Base-by-base conservation (phyloP, 2,888 invertebrate species). In the Zonitis immaculata region DNA sequence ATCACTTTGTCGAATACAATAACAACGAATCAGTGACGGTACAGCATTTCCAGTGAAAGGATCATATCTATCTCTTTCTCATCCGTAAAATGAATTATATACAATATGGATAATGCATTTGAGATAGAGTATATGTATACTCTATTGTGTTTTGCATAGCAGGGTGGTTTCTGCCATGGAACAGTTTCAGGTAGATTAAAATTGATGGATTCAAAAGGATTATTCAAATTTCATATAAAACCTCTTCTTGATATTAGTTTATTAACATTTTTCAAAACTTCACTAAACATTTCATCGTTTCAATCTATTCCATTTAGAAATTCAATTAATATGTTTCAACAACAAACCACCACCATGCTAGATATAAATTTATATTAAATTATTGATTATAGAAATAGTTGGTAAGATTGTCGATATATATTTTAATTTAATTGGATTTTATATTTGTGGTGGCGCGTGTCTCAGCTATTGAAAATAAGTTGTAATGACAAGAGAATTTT, bases 1-100 rank as follows among this genome's bases (percentile, higher is more conserved):
- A 69, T 69, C 68, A 67, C 18, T 58, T 56, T 54, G 22, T 49
- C 57, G 66, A 67, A 68, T 64, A 62, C 65, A 67, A 67, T 68
- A 65, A 67, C 64, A n/a, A 63, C 62, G 66, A 68, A 39, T 61
- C 65, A 60, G 60, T 60, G 59, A 63, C 68, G 69, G 69, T 69
- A 64, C 64, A 69, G 62, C 65, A 66, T 63, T 22, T 22, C 22
- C 65, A 51, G 55, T 35, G 56, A n/a, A 16, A 61, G 65, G 61
- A 60, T n/a, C n/a, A n/a, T n/a, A n/a, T n/a, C n/a, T n/a, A n/a
- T n/a, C 58, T 64, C 62, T 63, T 62, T 60, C 22, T 22, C 22
- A n/a, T 22, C 61, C 61, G 20, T 11, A 61, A 67, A 66, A 68
- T 68, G 68, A 66, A 67, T 4, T 4, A 67, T 66, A 65, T 61